Evolutionary conservation across 2,113 vertebrate genomes (phyloP).

Genomic region (Aepyceros melampus): DNA sequence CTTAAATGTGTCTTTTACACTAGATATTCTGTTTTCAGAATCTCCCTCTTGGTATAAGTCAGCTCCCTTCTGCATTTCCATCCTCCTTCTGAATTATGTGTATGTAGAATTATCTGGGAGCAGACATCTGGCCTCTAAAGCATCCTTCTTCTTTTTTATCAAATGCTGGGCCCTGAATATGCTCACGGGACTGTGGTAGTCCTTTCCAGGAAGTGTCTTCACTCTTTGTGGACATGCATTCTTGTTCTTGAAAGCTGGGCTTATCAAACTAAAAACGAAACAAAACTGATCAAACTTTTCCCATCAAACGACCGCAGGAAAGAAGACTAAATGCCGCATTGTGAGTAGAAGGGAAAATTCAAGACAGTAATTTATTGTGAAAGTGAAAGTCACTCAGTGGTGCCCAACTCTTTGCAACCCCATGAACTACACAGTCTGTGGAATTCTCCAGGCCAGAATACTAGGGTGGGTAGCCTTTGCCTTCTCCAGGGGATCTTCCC

Average conservation of each 20-base stretch:
- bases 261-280: neutral
- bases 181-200: neutral
- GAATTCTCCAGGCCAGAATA: neutral
- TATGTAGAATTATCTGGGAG: neutral
- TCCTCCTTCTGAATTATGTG: neutral
- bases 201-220: neutral
- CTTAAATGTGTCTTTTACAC: neutral
- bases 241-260: neutral
- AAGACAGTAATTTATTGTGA: slow-evolving; percentile 14
- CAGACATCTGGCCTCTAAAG: neutral
- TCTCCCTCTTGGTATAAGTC: neutral
- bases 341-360: slow-evolving; percentile 20
- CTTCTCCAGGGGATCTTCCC: neutral
- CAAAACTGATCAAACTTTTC: slow-evolving; percentile 23
- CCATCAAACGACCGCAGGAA: neutral
- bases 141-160: neutral
- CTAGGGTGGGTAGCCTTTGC: neutral
- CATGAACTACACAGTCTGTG: neutral
- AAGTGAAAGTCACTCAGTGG: neutral
- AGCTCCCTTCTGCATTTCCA: neutral
- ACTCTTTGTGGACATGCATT: neutral
- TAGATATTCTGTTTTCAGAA: neutral
- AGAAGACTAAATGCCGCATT: neutral
- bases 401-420: neutral
- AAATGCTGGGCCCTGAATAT: neutral